A percentile compares a stretch with the other conserved stretches of the same genome.
Evolutionary conservation across 2,888 invertebrate species (phyloP).

Genomic region (Scaptomyza polygonia): DNA sequence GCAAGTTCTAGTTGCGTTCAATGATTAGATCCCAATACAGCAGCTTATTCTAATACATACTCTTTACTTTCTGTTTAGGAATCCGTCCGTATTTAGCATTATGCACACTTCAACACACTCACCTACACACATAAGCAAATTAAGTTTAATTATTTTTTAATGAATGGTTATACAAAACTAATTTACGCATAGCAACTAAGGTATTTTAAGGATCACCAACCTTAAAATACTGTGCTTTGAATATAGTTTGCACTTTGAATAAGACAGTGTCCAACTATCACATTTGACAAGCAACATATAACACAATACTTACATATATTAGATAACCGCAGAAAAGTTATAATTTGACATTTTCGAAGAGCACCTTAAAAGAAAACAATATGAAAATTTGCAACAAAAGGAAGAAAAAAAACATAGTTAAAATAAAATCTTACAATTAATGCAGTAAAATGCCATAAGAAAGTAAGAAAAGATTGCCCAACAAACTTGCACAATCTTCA

Average conservation of each 20-base stretch:
- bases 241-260: constrained; percentile 27
- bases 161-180: constrained; percentile 12
- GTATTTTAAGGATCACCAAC: too few species aligned
- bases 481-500: constrained; percentile 47
- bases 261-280: constrained; percentile 13
- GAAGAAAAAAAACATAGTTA: constrained; percentile 18
- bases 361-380: constrained; percentile 78
- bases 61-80: constrained; percentile 71
- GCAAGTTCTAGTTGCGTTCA: constrained; percentile 43
- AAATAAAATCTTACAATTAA: constrained; percentile 29
- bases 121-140: constrained; percentile 19
- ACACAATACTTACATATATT: constrained; percentile 23
- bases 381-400: constrained; percentile 65
- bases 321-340: constrained; percentile 34
- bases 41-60: constrained; percentile 45
- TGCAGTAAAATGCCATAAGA: constrained; percentile 46
- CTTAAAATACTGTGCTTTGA: constrained; percentile 12
- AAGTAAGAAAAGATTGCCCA: constrained; percentile 42
- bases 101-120: constrained; percentile 43
- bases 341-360: constrained; percentile 70
- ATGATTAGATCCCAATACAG: constrained; percentile 31
- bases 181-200: constrained; percentile 13
- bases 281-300: constrained; percentile 9
- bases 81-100: constrained; percentile 78
- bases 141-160: constrained; percentile 9